Percentiles rank a stretch among this genome's conserved stretches.
phyloP scores from a whole-genome alignment of 2,113 vertebrate species.

The Melozone crissalis region DNA sequence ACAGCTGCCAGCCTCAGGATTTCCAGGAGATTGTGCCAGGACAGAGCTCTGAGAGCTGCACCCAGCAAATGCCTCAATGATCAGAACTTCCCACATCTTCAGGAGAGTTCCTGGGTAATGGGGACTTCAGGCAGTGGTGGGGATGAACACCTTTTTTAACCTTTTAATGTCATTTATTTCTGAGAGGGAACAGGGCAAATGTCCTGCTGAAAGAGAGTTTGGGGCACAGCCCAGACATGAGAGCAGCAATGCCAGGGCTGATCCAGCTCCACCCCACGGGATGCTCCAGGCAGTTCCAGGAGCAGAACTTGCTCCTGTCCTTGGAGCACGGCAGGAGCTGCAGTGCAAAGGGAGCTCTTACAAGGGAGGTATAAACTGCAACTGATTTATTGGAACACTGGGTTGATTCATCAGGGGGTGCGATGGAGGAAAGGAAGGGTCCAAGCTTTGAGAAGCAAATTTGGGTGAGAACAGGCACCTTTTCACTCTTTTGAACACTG shows the following conservation, averaged over 20 bases:
- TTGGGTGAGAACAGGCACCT: constrained; percentile 45
- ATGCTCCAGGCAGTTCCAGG: background rate
- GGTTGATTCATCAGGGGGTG: background rate
- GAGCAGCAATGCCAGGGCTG: constrained; percentile 35
- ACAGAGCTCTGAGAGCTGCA: background rate
- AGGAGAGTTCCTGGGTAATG: background rate
- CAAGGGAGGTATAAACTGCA: constrained; percentile 1
- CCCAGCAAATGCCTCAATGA: background rate
- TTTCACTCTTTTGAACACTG: constrained; percentile 37
- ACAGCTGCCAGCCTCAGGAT: background rate
- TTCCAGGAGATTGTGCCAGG: background rate
- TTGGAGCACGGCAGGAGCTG: background rate
- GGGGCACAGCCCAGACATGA: background rate
- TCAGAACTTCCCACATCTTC: background rate
- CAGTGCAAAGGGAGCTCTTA: background rate
- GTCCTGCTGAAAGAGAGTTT: background rate
- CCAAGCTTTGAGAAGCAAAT: constrained; percentile 6
- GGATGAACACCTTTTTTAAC: background rate
- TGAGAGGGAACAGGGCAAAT: background rate
- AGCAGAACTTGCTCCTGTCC: background rate
- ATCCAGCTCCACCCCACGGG: background rate
- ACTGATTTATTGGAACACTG: background rate
- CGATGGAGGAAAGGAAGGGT: background rate
- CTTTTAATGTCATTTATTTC: background rate
- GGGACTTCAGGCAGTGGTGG: background rate